Conservation (phyloP, 2,797 vertebrate genomes). For the Myotis findleyi region DNA sequence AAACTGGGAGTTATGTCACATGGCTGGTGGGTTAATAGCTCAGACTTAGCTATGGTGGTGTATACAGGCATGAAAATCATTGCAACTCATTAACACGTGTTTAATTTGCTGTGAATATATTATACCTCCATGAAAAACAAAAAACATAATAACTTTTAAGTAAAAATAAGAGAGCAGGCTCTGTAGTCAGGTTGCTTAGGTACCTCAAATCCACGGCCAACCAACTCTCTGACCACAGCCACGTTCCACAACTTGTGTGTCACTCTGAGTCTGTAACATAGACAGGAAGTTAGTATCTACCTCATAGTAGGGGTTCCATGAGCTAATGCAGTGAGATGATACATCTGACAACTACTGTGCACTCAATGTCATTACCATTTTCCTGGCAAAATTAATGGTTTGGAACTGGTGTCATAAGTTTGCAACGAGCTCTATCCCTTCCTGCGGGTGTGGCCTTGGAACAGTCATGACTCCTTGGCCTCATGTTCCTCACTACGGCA, state of each 20-base stretch:
- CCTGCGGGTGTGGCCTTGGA: background rate
- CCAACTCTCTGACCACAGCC: accelerated
- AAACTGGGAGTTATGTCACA: background rate
- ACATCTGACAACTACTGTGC: accelerated
- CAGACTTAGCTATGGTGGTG: background rate
- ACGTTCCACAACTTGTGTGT: accelerated
- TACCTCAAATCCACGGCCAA: background rate
- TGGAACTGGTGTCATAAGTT: background rate
- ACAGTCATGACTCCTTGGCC: background rate
- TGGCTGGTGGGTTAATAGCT: background rate
- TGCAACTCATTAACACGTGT: background rate
- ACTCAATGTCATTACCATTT: background rate
- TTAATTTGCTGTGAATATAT: background rate
- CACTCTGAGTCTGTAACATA: background rate
- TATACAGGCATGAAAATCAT: background rate
- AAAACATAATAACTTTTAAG: background rate
- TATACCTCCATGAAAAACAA: background rate
- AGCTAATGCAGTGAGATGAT: background rate
- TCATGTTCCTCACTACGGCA: background rate
- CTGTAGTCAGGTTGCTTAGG: background rate
- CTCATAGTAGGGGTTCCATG: background rate
- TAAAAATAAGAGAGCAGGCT: background rate
- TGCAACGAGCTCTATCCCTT: background rate
- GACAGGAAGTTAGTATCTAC: background rate
- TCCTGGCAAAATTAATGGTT: background rate